These are phyloP conservation scores for Paedocypris sp. DNA, from an alignment of 2,113 vertebrate species.

Conservation along the genomic window DNA sequence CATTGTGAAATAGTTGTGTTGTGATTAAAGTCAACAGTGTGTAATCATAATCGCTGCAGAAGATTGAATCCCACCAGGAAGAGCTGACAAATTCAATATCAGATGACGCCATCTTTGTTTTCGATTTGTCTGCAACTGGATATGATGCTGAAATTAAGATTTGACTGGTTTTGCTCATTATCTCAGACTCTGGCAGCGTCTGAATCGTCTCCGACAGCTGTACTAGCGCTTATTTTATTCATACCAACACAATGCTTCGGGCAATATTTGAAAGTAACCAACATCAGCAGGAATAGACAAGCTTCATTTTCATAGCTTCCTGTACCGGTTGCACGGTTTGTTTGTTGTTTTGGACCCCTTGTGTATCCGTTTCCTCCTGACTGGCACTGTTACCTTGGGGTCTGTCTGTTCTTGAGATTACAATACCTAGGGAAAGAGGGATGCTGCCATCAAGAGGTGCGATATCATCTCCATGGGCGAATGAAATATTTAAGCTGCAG, in stretches of 20 bases:
- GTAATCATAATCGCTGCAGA: no score
- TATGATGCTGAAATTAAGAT: constrained; percentile 5
- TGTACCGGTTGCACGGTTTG: constrained; percentile 16
- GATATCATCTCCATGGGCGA: constrained; percentile 14
- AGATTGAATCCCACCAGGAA: no score
- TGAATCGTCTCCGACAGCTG: background rate
- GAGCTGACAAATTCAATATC: no score
- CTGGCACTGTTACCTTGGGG: constrained; percentile 2
- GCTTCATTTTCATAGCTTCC: constrained; percentile 10
- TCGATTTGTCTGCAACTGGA: background rate
- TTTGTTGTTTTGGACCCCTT: constrained; percentile 19
- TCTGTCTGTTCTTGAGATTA: background rate
- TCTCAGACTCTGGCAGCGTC: background rate
- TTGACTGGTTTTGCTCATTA: background rate
- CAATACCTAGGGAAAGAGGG: constrained; percentile 30
- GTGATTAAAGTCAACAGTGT: no score
- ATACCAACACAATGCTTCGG: constrained; percentile 1
- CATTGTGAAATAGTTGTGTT: no score
- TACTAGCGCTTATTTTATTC: background rate
- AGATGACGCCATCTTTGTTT: background rate
- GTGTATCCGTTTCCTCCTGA: constrained; percentile 30
- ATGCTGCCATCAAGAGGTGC: constrained; percentile 36
- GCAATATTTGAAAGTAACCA: constrained; percentile 14
- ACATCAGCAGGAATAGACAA: constrained; percentile 23
- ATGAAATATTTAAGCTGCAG: constrained; percentile 31